Base-by-base conservation (phyloP, 2,797 vertebrate genomes). In the Danio aesculapii region DNA sequence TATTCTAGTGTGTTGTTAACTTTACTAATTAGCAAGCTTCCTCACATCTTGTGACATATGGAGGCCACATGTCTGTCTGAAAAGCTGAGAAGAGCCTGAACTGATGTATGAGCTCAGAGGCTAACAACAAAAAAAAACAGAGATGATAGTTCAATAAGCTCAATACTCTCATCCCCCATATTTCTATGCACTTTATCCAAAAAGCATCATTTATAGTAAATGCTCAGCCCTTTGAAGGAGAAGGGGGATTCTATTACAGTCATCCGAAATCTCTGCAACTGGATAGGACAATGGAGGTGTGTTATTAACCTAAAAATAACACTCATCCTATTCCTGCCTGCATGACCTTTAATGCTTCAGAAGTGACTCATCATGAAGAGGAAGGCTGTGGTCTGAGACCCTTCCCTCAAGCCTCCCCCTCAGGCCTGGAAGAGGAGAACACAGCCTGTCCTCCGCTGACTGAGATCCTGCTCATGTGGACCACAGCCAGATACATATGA, bases 271-370 rank as follows among this genome's bases (percentile, higher is more conserved):
- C 21, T 53, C 49, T 67, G 61, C 77, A 77, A 63, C 19, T 50
- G 21, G 62, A 74, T 62, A 52, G 70, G 21, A 76, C 74, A 78
- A 68, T 52, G 13, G 58, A 64, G 68, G 62, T 71, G 55, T 64
- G 44, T 66, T 74, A 80, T 83, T 79, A 30, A 52, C 67, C 79
- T 88, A 88, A 89, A 91, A 88, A 89, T 89, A 87, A 82, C 55
- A 75, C 57, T 72, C 82, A 86, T 87, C 85, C 76, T 76, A 83
- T 19, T 81, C 43, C 74, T 63, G 79, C 21, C 41, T 83, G 79
- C 47, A 77, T 89, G 87, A 84, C 69, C 84, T 86, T 84, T 84
- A 88, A 87, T 86, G 69, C 72, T 67, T 88, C 69, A 79, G 86
- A 78, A 43, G 12, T 84, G 82, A 79, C 72, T 70, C 70, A 84